Evolutionary conservation across 2,113 vertebrate genomes (phyloP), one percentile per base, ranked within the genome.

Genomic region (Anthoscopus minutus): DNA sequence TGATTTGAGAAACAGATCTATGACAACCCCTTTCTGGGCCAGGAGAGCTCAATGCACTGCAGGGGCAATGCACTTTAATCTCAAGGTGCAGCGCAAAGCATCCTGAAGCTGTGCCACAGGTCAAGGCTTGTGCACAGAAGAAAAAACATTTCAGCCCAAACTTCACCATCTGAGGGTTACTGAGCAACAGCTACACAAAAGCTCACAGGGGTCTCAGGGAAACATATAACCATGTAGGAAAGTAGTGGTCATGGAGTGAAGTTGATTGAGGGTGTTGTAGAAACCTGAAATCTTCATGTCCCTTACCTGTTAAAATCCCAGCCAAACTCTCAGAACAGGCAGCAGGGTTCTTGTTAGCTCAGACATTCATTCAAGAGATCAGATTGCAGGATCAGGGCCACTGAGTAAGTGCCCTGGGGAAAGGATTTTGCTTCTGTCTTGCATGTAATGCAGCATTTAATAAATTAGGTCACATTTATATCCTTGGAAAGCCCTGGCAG

Each of bases 1-100:
- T 88, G 79, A 92, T 97, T 93, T 95, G 94, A 91, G 95, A 95
- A 97, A 95, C 93, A 92, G 74, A 91, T 77, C 91, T 95, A 93
- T 93, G 95, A 91, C 93, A 93, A 85, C 65, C 64, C 79, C 73
- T 96, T 93, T 94, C 88, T 83, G 89, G 88, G 84, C 62, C 70
- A 89, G 88, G 67, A 57, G 24, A 95, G 88, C 96, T 97, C 83
- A 96, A 70, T 88, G 64, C 88, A 51, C 85, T 45, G 77, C 90
- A 88, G 92, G 92, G 81, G 78, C 4, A 0, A 83, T 54, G 50
- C 61, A 85, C 86, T 96, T 97, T 93, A 96, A 95, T 96, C 87
- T 94, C 87, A 94, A 95, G 94, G 91, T 92, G 74, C 74, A 69
- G 76, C 7, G 10, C 83, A 93, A 92, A 93, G 92, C 85, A 78